Base-by-base conservation (phyloP, 1,140 invertebrate species). In the Pseudomyrmex cubaensis region DNA sequence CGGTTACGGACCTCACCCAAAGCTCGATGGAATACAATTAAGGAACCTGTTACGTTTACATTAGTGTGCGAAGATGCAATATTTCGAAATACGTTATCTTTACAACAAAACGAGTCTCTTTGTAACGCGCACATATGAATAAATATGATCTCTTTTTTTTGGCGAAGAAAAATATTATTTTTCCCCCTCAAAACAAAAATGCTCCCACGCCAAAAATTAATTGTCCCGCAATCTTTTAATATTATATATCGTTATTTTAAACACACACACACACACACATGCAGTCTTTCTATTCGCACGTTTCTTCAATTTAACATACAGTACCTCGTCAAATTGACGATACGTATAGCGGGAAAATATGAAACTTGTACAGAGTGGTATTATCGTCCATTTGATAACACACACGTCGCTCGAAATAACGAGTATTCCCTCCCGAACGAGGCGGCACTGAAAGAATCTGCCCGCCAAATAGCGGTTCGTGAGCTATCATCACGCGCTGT, bases 401-500 rank as follows among this genome's bases (percentile, higher is more conserved):
- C 35, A 35, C 35, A 61, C 15, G 25, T 78, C 75, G 48, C 17
- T 46, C 22, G 50, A 20, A 56, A 69, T 78, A 70, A 56, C 66
- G 76, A 70, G 63, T 46, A 57, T 70, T 72, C 54, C 20, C 52
- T 35, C 46, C 20, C 52, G 57, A 78, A 70, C 64, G 76, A 59
- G 57, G 52, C 76, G 25, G 44, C 52, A 69, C 35, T 22, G 63
- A 48, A 69, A 57, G 44, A 20, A 78, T 69, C 35, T 57, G 76
- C 35, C 20, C 63, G 63, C 52, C 52, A 70, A 56, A 67, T 57
- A 70, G 52, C 35, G 52, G 35, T 57, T 70, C 52, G 35, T 25
- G 46, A 70, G 66, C 76, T 69, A 70, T 78, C 76, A 78, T 78
- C 76, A 78, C 76, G 64, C 76, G 64, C 76, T 78, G 64, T 67